Conservation (phyloP, 2,888 invertebrate genomes). For the Drosophila flavopinicola region DNA sequence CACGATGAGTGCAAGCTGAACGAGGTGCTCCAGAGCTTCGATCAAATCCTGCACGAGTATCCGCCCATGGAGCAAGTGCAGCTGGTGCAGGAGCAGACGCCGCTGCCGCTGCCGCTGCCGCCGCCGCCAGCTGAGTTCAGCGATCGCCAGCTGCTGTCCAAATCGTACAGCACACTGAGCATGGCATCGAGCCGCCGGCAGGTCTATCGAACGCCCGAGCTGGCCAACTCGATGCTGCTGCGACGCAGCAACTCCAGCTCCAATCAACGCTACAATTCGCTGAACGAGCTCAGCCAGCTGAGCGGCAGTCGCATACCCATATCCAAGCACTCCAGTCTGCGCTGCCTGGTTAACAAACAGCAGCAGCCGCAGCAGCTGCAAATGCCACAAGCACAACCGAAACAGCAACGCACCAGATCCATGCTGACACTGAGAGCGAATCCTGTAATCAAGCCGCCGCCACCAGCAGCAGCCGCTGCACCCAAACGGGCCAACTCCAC, state of each 20-base stretch:
- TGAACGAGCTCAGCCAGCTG: constrained; percentile 84
- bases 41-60: constrained; percentile 86
- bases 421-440: constrained; percentile 43
- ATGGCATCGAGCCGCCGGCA: constrained; percentile 82
- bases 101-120: constrained; percentile 11
- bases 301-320: constrained; percentile 87
- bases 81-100: constrained; percentile 17
- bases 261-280: constrained; percentile 74
- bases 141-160: constrained; percentile 85
- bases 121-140: constrained; percentile 54
- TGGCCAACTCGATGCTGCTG: constrained; percentile 61
- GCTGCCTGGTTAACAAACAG: constrained; percentile 56
- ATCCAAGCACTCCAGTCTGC: constrained; percentile 75
- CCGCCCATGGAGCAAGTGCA: constrained; percentile 43
- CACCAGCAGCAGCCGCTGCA: neutral
- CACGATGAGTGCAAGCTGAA: constrained; percentile 85
- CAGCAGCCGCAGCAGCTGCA: constrained; percentile 11
- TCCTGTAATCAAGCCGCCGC: constrained; percentile 10
- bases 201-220: constrained; percentile 60
- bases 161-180: constrained; percentile 89
- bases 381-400: constrained; percentile 23
- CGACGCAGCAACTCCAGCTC: constrained; percentile 37
- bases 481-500: constrained; percentile 68
- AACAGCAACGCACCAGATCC: constrained; percentile 60
- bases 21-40: constrained; percentile 86